phyloP scores from a whole-genome alignment of 1,140 invertebrate genomes.

The Atta colombica region DNA sequence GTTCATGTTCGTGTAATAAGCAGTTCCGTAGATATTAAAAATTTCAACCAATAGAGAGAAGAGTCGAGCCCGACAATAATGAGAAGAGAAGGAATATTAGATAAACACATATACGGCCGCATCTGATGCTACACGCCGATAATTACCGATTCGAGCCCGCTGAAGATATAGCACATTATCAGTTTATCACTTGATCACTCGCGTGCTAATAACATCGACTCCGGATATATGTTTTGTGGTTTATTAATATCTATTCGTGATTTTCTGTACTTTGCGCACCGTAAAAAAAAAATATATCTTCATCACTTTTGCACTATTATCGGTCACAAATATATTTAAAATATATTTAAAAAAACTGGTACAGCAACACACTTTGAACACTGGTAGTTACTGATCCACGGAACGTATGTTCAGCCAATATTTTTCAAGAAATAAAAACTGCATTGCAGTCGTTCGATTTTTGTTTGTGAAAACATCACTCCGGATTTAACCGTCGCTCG shows the following conservation, averaged over 20 bases:
- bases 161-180: neutral
- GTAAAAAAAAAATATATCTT: neutral
- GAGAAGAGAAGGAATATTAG: conserved; percentile 19
- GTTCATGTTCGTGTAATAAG: conserved; percentile 36
- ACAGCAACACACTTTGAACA: neutral
- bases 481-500: neutral
- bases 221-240: neutral
- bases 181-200: conserved; percentile 13
- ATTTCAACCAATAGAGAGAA: conserved; percentile 11
- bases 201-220: neutral
- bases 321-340: neutral
- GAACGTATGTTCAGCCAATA: neutral
- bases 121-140: neutral
- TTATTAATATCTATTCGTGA: neutral
- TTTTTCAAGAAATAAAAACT: conserved; percentile 30
- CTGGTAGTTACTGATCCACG: neutral
- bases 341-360: neutral
- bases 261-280: neutral
- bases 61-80: conserved; percentile 38
- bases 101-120: neutral
- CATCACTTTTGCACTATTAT: neutral
- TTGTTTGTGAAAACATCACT: neutral
- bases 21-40: conserved; percentile 36
- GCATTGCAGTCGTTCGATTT: neutral
- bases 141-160: neutral